These are phyloP conservation scores for Sinosuthora webbiana DNA, from an alignment of 2,113 vertebrate species.

Conservation along the genomic window DNA sequence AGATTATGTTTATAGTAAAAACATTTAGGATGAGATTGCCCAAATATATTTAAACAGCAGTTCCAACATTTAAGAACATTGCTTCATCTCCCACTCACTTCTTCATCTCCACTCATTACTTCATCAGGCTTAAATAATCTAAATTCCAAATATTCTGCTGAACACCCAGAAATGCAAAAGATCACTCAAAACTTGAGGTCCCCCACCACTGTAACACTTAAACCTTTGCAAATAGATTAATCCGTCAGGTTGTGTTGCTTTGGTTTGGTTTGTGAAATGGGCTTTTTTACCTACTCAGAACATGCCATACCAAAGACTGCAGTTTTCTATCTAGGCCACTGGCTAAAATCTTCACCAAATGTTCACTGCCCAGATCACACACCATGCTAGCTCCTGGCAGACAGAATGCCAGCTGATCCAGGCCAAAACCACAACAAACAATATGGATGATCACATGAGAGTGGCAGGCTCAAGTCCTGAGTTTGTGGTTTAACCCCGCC, in stretches of 20 bases:
- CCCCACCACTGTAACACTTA: background rate
- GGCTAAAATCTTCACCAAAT: background rate
- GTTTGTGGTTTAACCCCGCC: background rate
- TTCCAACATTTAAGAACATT: background rate
- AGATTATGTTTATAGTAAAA: background rate
- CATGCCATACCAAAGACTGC: background rate
- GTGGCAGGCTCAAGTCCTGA: background rate
- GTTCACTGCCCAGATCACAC: accelerated
- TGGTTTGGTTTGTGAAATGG: background rate
- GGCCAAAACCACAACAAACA: background rate
- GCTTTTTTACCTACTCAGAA: background rate
- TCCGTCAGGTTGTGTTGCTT: background rate
- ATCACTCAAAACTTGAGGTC: background rate
- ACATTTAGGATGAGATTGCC: background rate
- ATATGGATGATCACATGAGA: background rate
- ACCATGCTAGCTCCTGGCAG: background rate
- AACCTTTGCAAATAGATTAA: background rate
- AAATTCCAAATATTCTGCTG: background rate
- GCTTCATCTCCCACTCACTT: background rate
- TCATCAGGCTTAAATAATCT: background rate
- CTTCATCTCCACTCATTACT: background rate
- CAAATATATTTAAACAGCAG: background rate
- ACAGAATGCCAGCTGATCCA: background rate
- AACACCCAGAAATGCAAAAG: background rate
- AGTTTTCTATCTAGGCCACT: background rate